A percentile compares a stretch with the other conserved stretches of the same genome.
Evolutionary conservation across 2,888 invertebrate genomes (phyloP).

Genomic region (Aleiodes alternator): DNA sequence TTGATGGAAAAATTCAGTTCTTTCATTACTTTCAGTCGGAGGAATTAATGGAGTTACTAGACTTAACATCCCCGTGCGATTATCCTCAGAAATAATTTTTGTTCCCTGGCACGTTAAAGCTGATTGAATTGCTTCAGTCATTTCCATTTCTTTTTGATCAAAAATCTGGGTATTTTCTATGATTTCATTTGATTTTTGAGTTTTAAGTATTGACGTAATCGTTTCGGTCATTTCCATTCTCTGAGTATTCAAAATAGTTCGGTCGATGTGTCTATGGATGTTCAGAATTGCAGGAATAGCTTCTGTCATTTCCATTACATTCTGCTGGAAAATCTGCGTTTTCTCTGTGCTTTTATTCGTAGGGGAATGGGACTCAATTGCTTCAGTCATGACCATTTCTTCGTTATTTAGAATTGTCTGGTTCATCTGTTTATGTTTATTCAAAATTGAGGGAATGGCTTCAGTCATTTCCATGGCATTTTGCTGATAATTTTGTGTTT

Average conservation of each 20-base stretch:
- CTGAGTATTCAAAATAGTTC: constrained; percentile 40
- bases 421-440: not conserved
- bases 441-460: constrained; percentile 9
- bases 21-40: not conserved
- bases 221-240: constrained; percentile 44
- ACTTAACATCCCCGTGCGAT: not conserved
- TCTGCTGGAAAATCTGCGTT: not conserved
- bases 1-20: not conserved
- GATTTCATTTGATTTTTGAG: not conserved
- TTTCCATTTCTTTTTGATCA: not conserved
- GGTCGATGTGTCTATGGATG: not conserved
- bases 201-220: not conserved
- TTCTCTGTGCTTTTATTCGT: not conserved
- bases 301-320: constrained; percentile 2
- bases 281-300: constrained; percentile 12
- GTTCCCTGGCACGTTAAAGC: not conserved
- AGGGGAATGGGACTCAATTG: not conserved
- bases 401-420: constrained; percentile 20
- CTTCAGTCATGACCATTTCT: constrained; percentile 53
- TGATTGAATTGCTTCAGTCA: constrained; percentile 4
- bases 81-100: not conserved
- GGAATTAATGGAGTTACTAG: no score
- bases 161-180: not conserved
- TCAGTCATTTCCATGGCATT: constrained; percentile 51
- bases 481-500: not conserved